A percentile compares a stretch with the other conserved stretches of the same genome.
phyloP scores from a whole-genome alignment of 2,888 invertebrate genomes.

The Rotaria magnacalcarata region DNA sequence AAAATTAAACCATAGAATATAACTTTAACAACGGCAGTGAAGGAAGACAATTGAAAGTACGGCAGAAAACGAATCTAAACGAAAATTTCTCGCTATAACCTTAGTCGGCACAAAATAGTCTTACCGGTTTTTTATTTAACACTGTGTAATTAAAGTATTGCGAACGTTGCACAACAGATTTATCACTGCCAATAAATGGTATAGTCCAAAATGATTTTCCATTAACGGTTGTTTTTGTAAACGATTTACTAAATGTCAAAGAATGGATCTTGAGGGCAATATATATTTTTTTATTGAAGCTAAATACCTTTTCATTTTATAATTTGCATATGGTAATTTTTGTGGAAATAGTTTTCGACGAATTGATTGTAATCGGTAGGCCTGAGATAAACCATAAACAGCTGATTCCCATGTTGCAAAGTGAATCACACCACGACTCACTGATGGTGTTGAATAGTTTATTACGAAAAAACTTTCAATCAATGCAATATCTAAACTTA shows the following conservation, averaged over 20 bases:
- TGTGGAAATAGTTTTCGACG: conserved; percentile 69
- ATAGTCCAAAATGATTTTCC: conserved; percentile 66
- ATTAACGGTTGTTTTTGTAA: not conserved
- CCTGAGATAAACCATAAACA: conserved; percentile 71
- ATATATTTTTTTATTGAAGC: not conserved
- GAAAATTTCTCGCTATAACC: not conserved
- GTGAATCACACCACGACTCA: conserved; percentile 63
- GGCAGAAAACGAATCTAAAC: conserved; percentile 44
- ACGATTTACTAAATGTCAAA: not conserved
- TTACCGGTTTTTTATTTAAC: conserved; percentile 69
- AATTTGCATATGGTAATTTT: conserved; percentile 52
- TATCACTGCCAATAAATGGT: conserved; percentile 78
- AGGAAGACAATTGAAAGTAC: conserved; percentile 33
- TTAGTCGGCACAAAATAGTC: not conserved
- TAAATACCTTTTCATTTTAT: conserved; percentile 49
- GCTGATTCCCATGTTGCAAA: conserved; percentile 85
- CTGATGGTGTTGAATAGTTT: not conserved
- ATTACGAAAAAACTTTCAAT: conserved; percentile 40
- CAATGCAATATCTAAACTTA: conserved; percentile 49
- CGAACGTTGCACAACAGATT: conserved; percentile 74
- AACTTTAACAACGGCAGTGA: conserved; percentile 54
- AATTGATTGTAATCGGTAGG: conserved; percentile 66
- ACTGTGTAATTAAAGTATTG: conserved; percentile 72
- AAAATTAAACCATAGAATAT: conserved; percentile 66
- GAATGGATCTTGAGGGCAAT: not conserved